Evolutionary conservation across 2,888 invertebrate genomes (phyloP).

Genomic region (Dicyrtoma fusca): DNA sequence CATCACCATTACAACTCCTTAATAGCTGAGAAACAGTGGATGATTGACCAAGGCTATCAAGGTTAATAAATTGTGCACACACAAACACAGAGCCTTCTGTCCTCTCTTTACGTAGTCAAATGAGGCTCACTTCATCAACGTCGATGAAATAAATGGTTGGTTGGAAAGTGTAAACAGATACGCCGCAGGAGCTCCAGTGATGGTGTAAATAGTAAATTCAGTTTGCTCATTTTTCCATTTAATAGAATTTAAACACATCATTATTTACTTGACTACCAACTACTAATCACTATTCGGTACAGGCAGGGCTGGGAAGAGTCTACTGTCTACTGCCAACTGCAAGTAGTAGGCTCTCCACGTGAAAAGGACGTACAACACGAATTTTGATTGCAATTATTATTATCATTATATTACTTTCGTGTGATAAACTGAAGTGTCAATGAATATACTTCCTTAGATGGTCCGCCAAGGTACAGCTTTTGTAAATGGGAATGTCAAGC

Average conservation of each 20-base stretch:
- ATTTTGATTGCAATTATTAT: too few species aligned
- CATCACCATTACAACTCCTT: too few species aligned
- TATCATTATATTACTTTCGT: too few species aligned
- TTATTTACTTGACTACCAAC: neutral
- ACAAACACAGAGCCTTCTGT: neutral
- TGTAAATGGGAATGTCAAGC: neutral
- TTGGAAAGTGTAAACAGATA: too few species aligned
- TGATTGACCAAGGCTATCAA: slow-evolving; percentile 7
- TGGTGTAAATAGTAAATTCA: neutral
- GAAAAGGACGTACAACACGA: too few species aligned
- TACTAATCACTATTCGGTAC: neutral
- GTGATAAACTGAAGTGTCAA: slow-evolving; percentile 17
- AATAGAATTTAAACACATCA: neutral
- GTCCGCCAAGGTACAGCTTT: slow-evolving; percentile 12
- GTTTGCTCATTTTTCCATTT: neutral
- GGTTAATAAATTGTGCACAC: slow-evolving; percentile 11
- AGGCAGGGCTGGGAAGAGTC: too few species aligned
- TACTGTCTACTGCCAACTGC: too few species aligned
- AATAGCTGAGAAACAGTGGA: neutral
- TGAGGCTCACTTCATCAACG: slow-evolving; percentile 9
- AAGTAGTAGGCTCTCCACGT: too few species aligned
- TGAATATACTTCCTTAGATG: slow-evolving; percentile 12
- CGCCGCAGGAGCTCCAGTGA: too few species aligned
- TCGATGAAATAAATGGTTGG: too few species aligned
- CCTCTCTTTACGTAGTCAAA: neutral